phyloP scores from a whole-genome alignment of 1,140 invertebrate genomes.

The Physella acuta region DNA sequence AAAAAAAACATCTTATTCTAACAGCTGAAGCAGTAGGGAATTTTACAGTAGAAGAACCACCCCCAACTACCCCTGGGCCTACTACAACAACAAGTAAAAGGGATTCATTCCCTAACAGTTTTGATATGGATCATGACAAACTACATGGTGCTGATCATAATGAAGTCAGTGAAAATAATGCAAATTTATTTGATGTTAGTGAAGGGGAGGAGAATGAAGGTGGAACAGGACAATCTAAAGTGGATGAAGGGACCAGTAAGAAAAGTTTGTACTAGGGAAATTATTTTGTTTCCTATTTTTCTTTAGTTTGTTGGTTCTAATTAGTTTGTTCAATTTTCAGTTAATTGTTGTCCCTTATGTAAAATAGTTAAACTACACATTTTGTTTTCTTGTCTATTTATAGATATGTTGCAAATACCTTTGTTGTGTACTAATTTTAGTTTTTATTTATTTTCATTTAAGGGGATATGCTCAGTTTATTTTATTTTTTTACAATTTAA shows the following conservation, averaged over 20 bases:
- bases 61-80: slow-evolving; percentile 43
- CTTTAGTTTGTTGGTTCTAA: not conserved
- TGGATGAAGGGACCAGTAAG: slow-evolving; percentile 9
- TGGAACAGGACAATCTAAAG: not conserved
- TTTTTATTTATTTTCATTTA: too few species aligned
- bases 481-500: too few species aligned
- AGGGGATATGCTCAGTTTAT: too few species aligned
- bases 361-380: too few species aligned
- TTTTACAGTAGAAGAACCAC: slow-evolving; percentile 66
- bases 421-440: too few species aligned
- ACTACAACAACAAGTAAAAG: slow-evolving; percentile 30
- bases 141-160: not conserved
- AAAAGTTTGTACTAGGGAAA: not conserved
- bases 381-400: too few species aligned
- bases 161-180: not conserved
- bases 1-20: too few species aligned
- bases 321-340: too few species aligned
- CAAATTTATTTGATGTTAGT: slow-evolving; percentile 9
- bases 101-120: slow-evolving; percentile 5
- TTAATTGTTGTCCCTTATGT: too few species aligned
- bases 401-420: too few species aligned
- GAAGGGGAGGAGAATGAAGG: slow-evolving; percentile 21
- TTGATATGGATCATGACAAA: slow-evolving; percentile 8
- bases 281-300: not conserved
- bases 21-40: slow-evolving; percentile 65